Evolutionary conservation across 2,888 invertebrate species (phyloP).

Genomic region (Ormyrus rosae): DNA sequence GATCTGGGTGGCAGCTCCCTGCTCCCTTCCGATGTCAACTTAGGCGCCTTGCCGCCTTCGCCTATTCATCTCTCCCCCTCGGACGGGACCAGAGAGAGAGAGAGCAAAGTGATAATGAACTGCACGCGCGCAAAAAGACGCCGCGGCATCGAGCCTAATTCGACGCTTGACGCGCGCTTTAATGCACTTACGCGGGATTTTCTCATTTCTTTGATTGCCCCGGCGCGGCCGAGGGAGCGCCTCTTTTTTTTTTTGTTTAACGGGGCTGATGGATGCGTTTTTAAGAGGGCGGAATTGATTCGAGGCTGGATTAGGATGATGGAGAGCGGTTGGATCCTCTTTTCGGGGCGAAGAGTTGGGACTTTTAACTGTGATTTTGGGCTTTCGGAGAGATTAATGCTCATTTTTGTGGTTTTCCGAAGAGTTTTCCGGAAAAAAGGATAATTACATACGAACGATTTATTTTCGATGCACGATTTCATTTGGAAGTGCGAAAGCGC

Average conservation of each 20-base stretch:
- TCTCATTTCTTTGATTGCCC: constrained; percentile 30
- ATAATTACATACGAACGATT: no score
- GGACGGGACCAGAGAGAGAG: background rate
- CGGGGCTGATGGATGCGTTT: no score
- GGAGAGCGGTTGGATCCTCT: background rate
- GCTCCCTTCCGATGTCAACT: constrained; percentile 66
- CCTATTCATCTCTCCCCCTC: constrained; percentile 31
- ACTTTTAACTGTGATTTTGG: background rate
- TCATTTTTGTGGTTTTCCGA: no score
- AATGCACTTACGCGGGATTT: background rate
- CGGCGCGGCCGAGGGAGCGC: no score
- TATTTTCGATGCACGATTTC: no score
- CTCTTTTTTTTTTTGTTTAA: no score
- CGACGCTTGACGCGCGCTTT: constrained; percentile 12
- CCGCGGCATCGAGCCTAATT: constrained; percentile 10
- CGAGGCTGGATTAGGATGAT: no score
- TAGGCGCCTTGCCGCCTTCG: constrained; percentile 46
- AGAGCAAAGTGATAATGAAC: constrained; percentile 55
- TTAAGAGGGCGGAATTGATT: no score
- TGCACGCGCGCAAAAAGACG: constrained; percentile 9
- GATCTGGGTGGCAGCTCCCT: constrained; percentile 64
- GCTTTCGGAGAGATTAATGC: no score
- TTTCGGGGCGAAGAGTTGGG: background rate
- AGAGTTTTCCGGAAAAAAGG: no score
- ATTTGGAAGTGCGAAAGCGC: no score